phyloP scores from a whole-genome alignment of 2,797 vertebrate species.

The Cephalopachus bancanus region DNA sequence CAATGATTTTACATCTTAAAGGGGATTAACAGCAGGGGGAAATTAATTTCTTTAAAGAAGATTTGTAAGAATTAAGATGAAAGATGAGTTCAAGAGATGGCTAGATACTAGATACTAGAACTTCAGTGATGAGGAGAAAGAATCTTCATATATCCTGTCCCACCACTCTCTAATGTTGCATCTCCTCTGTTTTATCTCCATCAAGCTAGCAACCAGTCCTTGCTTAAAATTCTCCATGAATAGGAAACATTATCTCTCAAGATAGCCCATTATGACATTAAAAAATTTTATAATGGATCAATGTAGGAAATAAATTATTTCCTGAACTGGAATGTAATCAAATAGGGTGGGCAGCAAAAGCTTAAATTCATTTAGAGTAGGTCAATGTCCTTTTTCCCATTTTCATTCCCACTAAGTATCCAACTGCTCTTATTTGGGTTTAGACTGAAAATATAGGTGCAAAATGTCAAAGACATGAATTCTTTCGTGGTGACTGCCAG shows the following conservation, averaged over 20 bases:
- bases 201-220: not conserved
- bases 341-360: not conserved
- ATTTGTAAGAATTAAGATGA: not conserved
- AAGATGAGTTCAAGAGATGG: not conserved
- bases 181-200: not conserved
- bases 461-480: not conserved
- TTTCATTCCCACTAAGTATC: not conserved
- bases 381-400: not conserved
- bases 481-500: not conserved
- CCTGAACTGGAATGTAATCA: not conserved
- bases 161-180: not conserved
- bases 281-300: not conserved
- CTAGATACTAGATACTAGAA: not conserved
- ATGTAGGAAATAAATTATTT: not conserved
- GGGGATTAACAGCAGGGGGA: not conserved
- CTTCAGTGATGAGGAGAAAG: not conserved
- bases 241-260: not conserved
- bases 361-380: not conserved
- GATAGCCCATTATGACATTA: not conserved
- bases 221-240: not conserved
- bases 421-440: not conserved
- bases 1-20: not conserved
- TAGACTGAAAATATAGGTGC: not conserved
- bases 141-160: not conserved
- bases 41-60: conserved; percentile 24